phyloP scores from a whole-genome alignment of 2,797 vertebrate species.

The Clarias fuscus region DNA sequence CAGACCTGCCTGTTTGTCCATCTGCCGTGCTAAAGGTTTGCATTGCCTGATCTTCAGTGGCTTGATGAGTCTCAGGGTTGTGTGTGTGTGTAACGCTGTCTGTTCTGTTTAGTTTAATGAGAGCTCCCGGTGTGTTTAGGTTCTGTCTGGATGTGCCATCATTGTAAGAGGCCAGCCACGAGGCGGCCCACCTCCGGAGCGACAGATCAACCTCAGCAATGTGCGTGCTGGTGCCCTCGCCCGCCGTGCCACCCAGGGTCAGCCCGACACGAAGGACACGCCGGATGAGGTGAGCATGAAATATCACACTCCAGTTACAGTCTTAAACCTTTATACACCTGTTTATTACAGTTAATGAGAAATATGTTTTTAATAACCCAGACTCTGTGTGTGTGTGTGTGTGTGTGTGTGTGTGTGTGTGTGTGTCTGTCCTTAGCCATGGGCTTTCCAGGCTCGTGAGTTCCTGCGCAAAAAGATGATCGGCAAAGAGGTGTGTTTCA shows the following conservation, averaged over 20 bases:
- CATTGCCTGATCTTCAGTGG: neutral
- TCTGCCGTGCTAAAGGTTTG: neutral
- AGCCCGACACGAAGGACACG: conserved; percentile 88
- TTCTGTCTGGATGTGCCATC: conserved; percentile 94
- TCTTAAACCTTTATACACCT: neutral
- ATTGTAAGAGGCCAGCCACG: conserved; percentile 95
- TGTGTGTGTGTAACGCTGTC: too few species aligned
- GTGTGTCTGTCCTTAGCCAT: conserved; percentile 79
- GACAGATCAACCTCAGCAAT: conserved; percentile 98
- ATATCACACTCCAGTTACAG: neutral
- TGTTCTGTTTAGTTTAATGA: neutral
- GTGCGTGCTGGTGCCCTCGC: conserved; percentile 88
- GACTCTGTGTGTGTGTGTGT: neutral
- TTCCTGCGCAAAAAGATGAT: conserved; percentile 97
- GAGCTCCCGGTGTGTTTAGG: conserved; percentile 67
- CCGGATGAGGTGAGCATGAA: conserved; percentile 83
- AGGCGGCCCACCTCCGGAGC: conserved; percentile 91
- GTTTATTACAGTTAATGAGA: neutral
- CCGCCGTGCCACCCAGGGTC: conserved; percentile 82
- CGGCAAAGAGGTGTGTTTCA: conserved; percentile 98
- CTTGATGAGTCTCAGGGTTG: too few species aligned
- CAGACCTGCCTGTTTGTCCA: neutral
- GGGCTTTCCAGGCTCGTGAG: conserved; percentile 94
- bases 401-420: conserved; percentile 26
- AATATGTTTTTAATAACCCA: neutral